A percentile compares a stretch with the other conserved stretches of the same genome.
These are phyloP conservation scores for Vidua macroura DNA, from an alignment of 2,113 vertebrate genomes.

Conservation along the genomic window DNA sequence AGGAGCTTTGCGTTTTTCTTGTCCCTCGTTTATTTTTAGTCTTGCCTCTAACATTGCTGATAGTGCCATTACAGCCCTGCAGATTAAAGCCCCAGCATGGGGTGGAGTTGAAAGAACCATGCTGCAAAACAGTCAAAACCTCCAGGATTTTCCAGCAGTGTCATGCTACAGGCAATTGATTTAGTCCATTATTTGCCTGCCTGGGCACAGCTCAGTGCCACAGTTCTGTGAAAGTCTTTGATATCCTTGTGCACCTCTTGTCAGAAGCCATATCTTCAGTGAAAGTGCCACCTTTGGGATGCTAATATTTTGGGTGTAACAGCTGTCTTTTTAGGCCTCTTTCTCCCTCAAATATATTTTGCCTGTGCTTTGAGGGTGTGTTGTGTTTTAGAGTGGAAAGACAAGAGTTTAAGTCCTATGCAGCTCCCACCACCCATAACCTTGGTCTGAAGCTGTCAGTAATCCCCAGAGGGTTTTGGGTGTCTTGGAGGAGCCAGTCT, in stretches of 20 bases:
- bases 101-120: background rate
- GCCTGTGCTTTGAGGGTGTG: background rate
- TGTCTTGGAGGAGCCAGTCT: background rate
- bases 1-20: slow-evolving; percentile 58
- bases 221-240: background rate
- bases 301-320: background rate
- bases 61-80: background rate
- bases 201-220: background rate
- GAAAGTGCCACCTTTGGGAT: background rate
- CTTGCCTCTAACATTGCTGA: slow-evolving; percentile 22
- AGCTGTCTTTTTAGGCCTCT: background rate
- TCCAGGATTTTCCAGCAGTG: background rate
- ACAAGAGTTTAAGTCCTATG: background rate
- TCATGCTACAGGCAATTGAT: slow-evolving; percentile 13
- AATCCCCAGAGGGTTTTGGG: background rate
- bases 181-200: background rate
- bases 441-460: background rate
- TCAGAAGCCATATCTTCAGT: background rate
- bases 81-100: slow-evolving; percentile 18
- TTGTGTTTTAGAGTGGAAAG: background rate
- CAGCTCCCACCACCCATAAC: background rate
- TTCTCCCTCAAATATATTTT: background rate
- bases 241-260: background rate
- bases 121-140: background rate
- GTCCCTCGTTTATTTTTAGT: slow-evolving; percentile 50